phyloP scores from a whole-genome alignment of 2,888 invertebrate species.

The Phlogophora meticulosa region DNA sequence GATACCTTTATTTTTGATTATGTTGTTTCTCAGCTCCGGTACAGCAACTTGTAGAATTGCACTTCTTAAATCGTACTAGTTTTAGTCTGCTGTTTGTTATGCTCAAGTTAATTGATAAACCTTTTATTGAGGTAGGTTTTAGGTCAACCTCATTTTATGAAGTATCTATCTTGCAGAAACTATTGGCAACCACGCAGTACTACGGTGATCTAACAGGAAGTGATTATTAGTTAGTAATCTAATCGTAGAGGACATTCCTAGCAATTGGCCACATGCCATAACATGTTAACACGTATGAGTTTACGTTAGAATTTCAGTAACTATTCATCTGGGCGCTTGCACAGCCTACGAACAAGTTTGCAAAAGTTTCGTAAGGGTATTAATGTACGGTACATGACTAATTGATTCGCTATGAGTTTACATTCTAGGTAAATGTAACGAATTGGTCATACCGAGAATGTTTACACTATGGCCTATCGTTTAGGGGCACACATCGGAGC shows the following conservation, averaged over 20 bases:
- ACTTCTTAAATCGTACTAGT: too few species aligned
- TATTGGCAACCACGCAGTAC: slow-evolving; percentile 22
- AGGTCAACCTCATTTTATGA: not conserved
- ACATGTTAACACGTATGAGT: slow-evolving; percentile 47
- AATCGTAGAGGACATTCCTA: slow-evolving; percentile 54
- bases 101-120: too few species aligned
- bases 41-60: too few species aligned
- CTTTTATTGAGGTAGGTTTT: not conserved
- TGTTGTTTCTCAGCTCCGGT: too few species aligned
- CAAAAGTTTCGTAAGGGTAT: slow-evolving; percentile 58
- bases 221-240: slow-evolving; percentile 56
- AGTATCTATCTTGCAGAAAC: slow-evolving; percentile 10
- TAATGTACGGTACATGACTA: slow-evolving; percentile 48
- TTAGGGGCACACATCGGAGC: slow-evolving; percentile 79
- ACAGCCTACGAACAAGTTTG: slow-evolving; percentile 43
- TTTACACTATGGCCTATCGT: slow-evolving; percentile 61
- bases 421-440: slow-evolving; percentile 59
- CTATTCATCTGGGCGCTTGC: slow-evolving; percentile 45
- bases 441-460: slow-evolving; percentile 49
- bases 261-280: slow-evolving; percentile 50
- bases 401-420: slow-evolving; percentile 55
- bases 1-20: too few species aligned
- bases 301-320: slow-evolving; percentile 59
- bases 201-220: slow-evolving; percentile 48
- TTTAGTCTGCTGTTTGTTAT: too few species aligned